These are phyloP conservation scores for Neodiprion virginianus DNA, from an alignment of 1,140 invertebrate species.

Conservation along the genomic window DNA sequence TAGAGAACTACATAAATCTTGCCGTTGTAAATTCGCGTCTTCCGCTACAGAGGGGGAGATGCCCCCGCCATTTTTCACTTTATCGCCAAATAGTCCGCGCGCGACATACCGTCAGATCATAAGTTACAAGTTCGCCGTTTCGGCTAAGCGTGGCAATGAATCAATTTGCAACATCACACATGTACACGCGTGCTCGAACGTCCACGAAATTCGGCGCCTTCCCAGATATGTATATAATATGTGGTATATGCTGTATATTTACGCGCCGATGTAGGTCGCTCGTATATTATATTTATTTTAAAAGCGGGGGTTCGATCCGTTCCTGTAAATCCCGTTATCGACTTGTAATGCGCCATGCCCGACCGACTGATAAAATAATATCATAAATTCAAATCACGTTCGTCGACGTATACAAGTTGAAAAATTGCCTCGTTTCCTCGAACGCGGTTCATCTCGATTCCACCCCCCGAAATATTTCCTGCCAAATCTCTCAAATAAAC, in stretches of 20 bases:
- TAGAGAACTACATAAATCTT: slow-evolving; percentile 9
- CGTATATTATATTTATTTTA: slow-evolving; percentile 11
- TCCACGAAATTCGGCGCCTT: no score
- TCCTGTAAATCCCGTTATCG: neutral
- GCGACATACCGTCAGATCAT: neutral
- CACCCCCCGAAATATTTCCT: neutral
- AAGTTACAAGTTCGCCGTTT: slow-evolving; percentile 13
- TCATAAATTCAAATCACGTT: slow-evolving; percentile 17
- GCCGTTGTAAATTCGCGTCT: neutral
- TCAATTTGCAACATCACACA: slow-evolving; percentile 13
- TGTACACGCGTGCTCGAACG: no score
- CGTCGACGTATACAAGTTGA: slow-evolving; percentile 5
- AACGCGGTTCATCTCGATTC: neutral
- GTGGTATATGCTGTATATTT: neutral
- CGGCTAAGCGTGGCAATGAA: slow-evolving; percentile 10
- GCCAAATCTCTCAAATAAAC: neutral
- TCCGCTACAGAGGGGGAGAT: neutral
- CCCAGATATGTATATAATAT: neutral
- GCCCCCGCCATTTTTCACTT: slow-evolving; percentile 13
- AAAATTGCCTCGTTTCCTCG: slow-evolving; percentile 13
- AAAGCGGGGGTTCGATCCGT: neutral
- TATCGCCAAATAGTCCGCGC: slow-evolving; percentile 12
- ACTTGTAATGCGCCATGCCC: neutral
- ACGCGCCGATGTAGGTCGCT: neutral
- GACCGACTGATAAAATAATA: slow-evolving; percentile 10